A percentile compares a stretch with the other conserved stretches of the same genome.
phyloP scores from a whole-genome alignment of 1,140 invertebrate species.

The Bombus picipes region DNA sequence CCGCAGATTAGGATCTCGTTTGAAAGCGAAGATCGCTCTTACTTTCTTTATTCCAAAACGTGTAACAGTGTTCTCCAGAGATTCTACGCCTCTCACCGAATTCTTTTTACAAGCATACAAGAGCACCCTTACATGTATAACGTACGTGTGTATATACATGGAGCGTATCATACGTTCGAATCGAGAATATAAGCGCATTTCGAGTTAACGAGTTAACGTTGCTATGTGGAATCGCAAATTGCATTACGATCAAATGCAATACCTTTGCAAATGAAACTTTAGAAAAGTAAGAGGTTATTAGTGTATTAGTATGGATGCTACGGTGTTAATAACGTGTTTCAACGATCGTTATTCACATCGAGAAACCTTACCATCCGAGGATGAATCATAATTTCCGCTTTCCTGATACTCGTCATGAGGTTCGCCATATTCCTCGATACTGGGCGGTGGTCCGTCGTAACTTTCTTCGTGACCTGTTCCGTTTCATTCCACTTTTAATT shows the following conservation, averaged over 20 bases:
- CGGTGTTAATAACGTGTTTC: neutral
- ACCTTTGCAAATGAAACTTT: neutral
- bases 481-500: slow-evolving; percentile 24
- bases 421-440: slow-evolving; percentile 63
- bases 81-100: slow-evolving; percentile 10
- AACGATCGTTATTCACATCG: neutral
- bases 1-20: slow-evolving; percentile 36
- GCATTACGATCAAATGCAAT: no score
- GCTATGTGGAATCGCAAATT: neutral
- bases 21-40: slow-evolving; percentile 36
- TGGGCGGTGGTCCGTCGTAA: slow-evolving; percentile 69
- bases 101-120: neutral
- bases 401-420: slow-evolving; percentile 37
- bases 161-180: neutral
- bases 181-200: neutral
- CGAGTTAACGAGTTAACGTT: slow-evolving; percentile 8
- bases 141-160: neutral
- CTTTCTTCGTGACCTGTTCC: slow-evolving; percentile 59
- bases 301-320: neutral
- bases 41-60: slow-evolving; percentile 44
- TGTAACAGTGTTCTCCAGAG: neutral
- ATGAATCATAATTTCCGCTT: slow-evolving; percentile 8
- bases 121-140: neutral
- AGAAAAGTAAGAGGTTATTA: neutral
- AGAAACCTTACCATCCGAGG: slow-evolving; percentile 30